These are phyloP conservation scores for Manis pentadactyla DNA, from an alignment of 2,797 vertebrate genomes.

Conservation along the genomic window DNA sequence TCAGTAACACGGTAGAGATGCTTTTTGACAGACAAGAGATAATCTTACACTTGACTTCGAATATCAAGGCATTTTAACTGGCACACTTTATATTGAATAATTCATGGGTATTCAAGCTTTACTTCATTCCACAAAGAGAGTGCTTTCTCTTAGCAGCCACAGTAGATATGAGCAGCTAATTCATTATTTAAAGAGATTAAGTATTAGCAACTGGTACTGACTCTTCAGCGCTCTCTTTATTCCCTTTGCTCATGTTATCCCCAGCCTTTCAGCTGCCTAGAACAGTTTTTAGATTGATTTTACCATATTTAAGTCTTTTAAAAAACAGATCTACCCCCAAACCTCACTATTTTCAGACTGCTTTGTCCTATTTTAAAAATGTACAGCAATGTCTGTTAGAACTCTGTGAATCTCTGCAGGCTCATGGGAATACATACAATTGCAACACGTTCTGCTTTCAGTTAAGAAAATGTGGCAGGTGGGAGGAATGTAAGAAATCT, in stretches of 20 bases:
- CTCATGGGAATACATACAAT: conserved; percentile 65
- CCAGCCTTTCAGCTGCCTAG: conserved; percentile 86
- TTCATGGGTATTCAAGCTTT: conserved; percentile 99
- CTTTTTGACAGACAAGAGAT: conserved; percentile 98
- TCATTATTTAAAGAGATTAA: conserved; percentile 99
- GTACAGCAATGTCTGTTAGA: conserved; percentile 70
- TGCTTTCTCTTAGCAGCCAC: conserved; percentile 97
- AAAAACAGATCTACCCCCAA: conserved; percentile 81
- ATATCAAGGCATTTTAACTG: conserved; percentile 99
- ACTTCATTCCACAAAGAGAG: conserved; percentile 98
- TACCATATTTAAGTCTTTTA: conserved; percentile 85
- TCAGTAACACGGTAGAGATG: conserved; percentile 90
- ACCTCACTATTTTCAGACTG: conserved; percentile 79
- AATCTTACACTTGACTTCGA: conserved; percentile 98
- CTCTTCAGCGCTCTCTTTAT: conserved; percentile 90
- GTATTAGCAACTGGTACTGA: conserved; percentile 91
- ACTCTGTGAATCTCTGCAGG: conserved; percentile 65
- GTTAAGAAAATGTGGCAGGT: conserved; percentile 74
- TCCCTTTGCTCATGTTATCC: conserved; percentile 90
- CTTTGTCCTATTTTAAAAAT: conserved; percentile 82
- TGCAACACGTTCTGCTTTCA: conserved; percentile 64
- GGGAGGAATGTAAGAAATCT: conserved; percentile 65
- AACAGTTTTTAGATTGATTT: conserved; percentile 89
- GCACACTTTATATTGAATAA: conserved; percentile 98
- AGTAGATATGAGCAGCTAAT: conserved; percentile 99